Conservation (phyloP, 2,888 invertebrate species). For the Caenorhabditis panamensis region DNA sequence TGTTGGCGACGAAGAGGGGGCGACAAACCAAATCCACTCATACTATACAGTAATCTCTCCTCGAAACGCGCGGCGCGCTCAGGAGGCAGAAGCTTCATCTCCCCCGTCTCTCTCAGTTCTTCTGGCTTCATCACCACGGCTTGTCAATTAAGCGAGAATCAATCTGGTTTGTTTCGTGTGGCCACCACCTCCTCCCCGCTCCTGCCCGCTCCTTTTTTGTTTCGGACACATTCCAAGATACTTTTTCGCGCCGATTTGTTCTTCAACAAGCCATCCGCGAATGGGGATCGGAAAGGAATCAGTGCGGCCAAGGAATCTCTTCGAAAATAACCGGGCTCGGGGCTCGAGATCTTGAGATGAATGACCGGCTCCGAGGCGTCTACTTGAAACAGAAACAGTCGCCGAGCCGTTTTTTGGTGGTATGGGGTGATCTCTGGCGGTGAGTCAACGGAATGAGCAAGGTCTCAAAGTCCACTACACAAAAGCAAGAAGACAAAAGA, state of each 20-base stretch:
- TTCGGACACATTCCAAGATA: conserved; percentile 56
- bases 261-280: neutral
- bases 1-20: neutral
- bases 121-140: conserved; percentile 42
- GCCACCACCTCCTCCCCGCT: conserved; percentile 1
- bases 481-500: neutral
- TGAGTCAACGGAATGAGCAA: neutral
- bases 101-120: too few relatives aligned
- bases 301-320: conserved; percentile 14
- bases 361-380: conserved; percentile 49
- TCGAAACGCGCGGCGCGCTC: neutral
- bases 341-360: conserved; percentile 6
- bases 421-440: conserved; percentile 32
- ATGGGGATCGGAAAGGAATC: too few relatives aligned
- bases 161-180: conserved; percentile 47
- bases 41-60: conserved; percentile 54
- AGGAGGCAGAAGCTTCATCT: neutral
- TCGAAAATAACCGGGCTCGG: conserved; percentile 24
- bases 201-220: conserved; percentile 13
- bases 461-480: conserved; percentile 2
- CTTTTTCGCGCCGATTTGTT: conserved; percentile 40
- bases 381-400: conserved; percentile 35
- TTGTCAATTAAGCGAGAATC: conserved; percentile 61
- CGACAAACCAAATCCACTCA: conserved; percentile 23
- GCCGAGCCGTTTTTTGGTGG: conserved; percentile 14